Percentiles rank a stretch among this genome's conserved stretches.
phyloP scores from a whole-genome alignment of 2,113 vertebrate genomes.

The Ictalurus punctatus region DNA sequence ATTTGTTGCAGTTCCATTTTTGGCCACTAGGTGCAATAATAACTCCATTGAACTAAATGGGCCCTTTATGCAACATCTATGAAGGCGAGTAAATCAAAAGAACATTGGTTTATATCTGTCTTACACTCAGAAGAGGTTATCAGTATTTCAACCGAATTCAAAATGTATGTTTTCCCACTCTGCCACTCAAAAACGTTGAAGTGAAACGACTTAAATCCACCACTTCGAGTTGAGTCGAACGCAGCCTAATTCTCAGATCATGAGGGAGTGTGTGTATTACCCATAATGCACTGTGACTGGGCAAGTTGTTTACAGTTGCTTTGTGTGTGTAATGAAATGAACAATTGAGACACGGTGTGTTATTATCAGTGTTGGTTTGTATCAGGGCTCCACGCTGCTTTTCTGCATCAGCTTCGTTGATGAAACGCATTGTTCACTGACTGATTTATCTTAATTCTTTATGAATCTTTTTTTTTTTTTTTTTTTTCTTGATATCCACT shows the following conservation, averaged over 20 bases:
- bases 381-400: not conserved
- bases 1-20: not conserved
- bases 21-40: not conserved
- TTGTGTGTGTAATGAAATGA: not conserved
- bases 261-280: not conserved
- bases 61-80: not conserved
- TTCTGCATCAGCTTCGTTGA: not conserved
- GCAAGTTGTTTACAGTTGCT: not conserved
- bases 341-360: not conserved
- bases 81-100: not conserved
- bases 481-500: not conserved
- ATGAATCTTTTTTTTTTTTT: not conserved
- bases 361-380: not conserved
- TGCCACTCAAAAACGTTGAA: not conserved
- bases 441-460: not conserved
- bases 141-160: not conserved
- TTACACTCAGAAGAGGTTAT: not conserved
- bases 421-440: not conserved
- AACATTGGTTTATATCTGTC: not conserved
- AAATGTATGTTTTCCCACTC: not conserved
- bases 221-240: not conserved
- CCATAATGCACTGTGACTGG: conserved; percentile 4
- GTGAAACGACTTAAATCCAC: too few species aligned
- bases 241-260: not conserved
- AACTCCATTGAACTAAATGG: not conserved